These are phyloP conservation scores for Eulacestoma nigropectus DNA, from an alignment of 2,113 vertebrate genomes.

Conservation along the genomic window DNA sequence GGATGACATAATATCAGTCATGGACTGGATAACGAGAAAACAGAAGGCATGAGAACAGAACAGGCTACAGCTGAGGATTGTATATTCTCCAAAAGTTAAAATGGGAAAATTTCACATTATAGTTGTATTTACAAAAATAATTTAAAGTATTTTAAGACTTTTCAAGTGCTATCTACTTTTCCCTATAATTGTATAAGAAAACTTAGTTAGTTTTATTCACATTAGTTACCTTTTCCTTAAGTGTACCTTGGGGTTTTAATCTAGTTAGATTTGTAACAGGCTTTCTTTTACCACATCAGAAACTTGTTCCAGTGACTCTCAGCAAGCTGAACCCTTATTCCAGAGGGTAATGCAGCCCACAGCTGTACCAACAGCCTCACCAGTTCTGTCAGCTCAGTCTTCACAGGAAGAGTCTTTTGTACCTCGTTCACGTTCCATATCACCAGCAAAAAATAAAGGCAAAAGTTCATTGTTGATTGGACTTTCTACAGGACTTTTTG, in stretches of 20 bases:
- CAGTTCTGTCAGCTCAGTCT: constrained; percentile 80
- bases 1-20: background rate
- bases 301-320: constrained; percentile 21
- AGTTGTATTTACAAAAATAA: background rate
- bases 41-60: background rate
- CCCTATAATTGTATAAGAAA: background rate
- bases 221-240: background rate
- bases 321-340: constrained; percentile 78
- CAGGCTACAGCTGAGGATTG: background rate
- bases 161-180: background rate
- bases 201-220: background rate
- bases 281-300: constrained; percentile 32
- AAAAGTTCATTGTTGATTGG: constrained; percentile 86
- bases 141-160: background rate
- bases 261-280: background rate
- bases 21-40: background rate
- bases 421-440: constrained; percentile 84
- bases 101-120: background rate
- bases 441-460: constrained; percentile 81
- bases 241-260: background rate
- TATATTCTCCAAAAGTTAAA: background rate
- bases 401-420: constrained; percentile 83
- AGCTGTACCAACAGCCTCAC: constrained; percentile 69
- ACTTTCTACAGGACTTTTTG: constrained; percentile 93
- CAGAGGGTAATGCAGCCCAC: constrained; percentile 75